Base-by-base conservation (phyloP, 2,113 vertebrate species). In the Passer montanus region DNA sequence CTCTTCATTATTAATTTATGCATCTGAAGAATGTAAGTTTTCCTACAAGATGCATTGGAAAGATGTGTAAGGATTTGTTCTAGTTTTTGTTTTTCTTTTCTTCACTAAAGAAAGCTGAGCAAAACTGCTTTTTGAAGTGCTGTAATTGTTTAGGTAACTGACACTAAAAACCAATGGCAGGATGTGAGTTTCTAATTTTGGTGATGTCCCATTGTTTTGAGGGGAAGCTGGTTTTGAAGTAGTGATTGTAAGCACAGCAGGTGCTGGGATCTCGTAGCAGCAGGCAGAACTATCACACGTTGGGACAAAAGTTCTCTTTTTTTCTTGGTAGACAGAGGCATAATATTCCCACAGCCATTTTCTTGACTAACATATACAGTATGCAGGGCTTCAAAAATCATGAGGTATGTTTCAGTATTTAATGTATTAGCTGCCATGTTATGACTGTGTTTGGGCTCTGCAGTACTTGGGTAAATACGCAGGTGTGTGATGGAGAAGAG, bases 121-220 rank as follows among this genome's bases (percentile, higher is more conserved):
- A 92, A 90, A 77, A 22, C 64, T 79, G 33, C 52, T 96, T 59
- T 95, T 67, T 92, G 66, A 93, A 83, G 35, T 76, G 62, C 63
- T 81, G 35, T 84, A 94, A 69, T 62, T 96, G 46, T 96, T 97
- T 94, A 96, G 93, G 85, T 93, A 95, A 80, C 68, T 35, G 37
- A 64, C 76, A 88, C 62, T 66, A 66, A 92, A 90, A 82, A 49
- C 22, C 0, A 37, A 31, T 66, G 84, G 88, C 95, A 97, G 84
- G 89, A 95, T 96, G 69, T 59, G 75, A 89, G 81, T 96, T 95
- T 87, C 95, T 95, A 95, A 96, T 89, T 97, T 95, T 93, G 69
- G 83, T 73, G 89, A 49, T 93, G 72, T 78, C 88, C 87, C 77
- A 92, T 95, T 90, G 81, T 87, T 97, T 94, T 92, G 59, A 95